A percentile compares a stretch with the other conserved stretches of the same genome.
phyloP scores from a whole-genome alignment of 2,797 vertebrate genomes.

The Trematocara caparti region DNA sequence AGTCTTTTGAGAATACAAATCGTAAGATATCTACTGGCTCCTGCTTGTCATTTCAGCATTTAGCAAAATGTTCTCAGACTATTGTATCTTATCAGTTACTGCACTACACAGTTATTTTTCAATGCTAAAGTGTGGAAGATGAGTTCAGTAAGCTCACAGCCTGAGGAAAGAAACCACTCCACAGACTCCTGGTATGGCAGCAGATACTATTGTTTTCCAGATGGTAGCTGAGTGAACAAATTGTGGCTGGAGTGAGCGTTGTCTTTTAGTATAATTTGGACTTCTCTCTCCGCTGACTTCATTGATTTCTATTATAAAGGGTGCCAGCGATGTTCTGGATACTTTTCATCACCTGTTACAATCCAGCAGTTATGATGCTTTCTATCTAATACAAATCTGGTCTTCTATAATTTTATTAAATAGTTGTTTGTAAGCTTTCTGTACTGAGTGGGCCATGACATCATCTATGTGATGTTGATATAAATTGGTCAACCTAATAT shows the following conservation, averaged over 20 bases:
- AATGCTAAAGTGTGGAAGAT: neutral
- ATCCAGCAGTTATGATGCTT: neutral
- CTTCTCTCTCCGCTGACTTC: neutral
- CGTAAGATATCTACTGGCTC: neutral
- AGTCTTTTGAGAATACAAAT: neutral
- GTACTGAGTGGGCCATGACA: neutral
- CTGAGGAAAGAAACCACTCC: neutral
- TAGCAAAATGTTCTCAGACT: neutral
- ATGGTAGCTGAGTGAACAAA: neutral
- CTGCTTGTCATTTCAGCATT: neutral
- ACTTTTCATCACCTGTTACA: neutral
- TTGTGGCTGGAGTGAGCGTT: neutral
- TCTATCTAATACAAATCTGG: neutral
- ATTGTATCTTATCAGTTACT: neutral
- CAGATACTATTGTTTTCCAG: neutral
- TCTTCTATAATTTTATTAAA: neutral
- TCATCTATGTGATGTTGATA: neutral
- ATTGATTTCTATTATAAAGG: neutral
- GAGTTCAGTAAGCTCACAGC: neutral
- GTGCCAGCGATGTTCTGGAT: neutral
- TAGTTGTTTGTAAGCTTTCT: neutral
- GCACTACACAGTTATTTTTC: neutral
- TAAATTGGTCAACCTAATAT: neutral
- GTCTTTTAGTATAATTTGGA: neutral
- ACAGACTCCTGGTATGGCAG: neutral